Evolutionary conservation across 2,797 vertebrate genomes (phyloP), one percentile per base, ranked within the genome.

Genomic region (Microctenopoma steveboyesi): DNA sequence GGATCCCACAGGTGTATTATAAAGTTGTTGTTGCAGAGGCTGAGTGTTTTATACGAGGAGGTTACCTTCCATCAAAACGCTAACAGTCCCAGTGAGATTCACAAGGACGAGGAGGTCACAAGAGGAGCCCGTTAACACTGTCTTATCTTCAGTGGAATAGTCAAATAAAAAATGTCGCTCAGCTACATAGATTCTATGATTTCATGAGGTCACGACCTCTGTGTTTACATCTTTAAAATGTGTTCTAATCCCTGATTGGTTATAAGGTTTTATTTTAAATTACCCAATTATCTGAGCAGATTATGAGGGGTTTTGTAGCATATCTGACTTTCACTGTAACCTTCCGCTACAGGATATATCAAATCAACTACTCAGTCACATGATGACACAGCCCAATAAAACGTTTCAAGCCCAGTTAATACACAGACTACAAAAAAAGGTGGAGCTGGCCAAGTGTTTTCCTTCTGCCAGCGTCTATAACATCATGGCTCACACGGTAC

Each of bases 1-100:
- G 11, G 60, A 72, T 87, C 82, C 83, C 82, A 90, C 87, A 90
- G 85, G 88, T 89, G 88, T 65, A 83, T 87, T 77, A 89, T 92
- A 90, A 92, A 92, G 89, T 84, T 88, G 88, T 85, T 83, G 83
- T 89, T 82, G 85, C 87, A 86, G 73, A 86, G 72, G 73, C 66
- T 78, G 87, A 88, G 81, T 87, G 84, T 89, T 92, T 91, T 88
- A 88, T 81, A 78, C 78, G 18, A 22, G 75, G 75, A 75, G 78
- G 79, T 83, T 88, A 86, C 87, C 88, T 88, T 91, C 87, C 85
- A 88, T 88, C 82, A 84, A 86, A 76, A 86, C 74, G 30, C 67
- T 74, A 77, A 88, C 86, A 78, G 71, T 85, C 84, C 80, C 75
- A 10, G 58, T 52, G 88, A 71, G 82, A 73, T 85, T 79, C 81